Conservation (phyloP, 2,797 vertebrate species). For the Coregonus ussuriensis region DNA sequence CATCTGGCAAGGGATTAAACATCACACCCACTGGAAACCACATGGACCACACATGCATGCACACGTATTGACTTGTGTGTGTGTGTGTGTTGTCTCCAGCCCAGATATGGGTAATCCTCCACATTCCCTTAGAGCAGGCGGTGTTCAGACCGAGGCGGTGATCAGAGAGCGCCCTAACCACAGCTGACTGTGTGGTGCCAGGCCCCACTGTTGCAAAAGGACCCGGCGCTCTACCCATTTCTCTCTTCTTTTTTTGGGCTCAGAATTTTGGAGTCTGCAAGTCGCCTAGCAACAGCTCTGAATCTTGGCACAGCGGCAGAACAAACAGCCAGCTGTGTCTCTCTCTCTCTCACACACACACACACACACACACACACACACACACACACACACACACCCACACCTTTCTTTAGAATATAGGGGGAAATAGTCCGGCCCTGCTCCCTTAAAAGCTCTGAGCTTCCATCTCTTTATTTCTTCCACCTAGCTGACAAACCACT, state of each 20-base stretch:
- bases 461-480: background rate
- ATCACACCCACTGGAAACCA: constrained; percentile 58
- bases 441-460: background rate
- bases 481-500: constrained; percentile 64
- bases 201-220: constrained; percentile 36
- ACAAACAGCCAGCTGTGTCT: constrained; percentile 70
- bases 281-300: constrained; percentile 81
- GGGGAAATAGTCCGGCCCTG: background rate
- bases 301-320: constrained; percentile 74
- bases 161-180: constrained; percentile 43
- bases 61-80: constrained; percentile 6
- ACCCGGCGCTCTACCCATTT: constrained; percentile 6
- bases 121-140: constrained; percentile 19
- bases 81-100: background rate
- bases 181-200: constrained; percentile 49
- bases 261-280: constrained; percentile 74
- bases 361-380: constrained; percentile 42
- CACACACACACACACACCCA: constrained; percentile 30
- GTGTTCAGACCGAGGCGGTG: constrained; percentile 15
- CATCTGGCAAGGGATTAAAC: constrained; percentile 67
- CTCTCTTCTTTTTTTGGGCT: constrained; percentile 38
- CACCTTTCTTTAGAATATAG: background rate
- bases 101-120: background rate
- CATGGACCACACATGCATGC: constrained; percentile 43
- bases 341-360: constrained; percentile 2